Evolutionary conservation across 2,113 vertebrate genomes (phyloP).

Genomic region (Solenodon paradoxus): DNA sequence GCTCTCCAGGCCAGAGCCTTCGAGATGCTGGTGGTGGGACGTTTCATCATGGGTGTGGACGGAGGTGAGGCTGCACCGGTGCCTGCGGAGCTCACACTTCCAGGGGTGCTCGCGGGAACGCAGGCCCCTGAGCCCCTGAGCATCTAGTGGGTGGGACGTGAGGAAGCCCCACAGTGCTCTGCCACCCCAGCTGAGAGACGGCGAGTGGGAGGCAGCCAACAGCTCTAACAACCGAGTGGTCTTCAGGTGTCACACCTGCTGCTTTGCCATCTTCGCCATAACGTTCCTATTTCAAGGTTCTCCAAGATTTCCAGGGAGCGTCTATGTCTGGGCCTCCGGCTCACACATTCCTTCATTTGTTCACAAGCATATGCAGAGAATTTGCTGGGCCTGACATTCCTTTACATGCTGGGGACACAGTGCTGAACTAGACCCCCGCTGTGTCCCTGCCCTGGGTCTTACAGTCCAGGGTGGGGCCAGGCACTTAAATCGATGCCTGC

Average conservation of each 20-base stretch:
- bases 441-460: no score
- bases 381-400: neutral
- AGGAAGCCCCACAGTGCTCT: no score
- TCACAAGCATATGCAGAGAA: neutral
- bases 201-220: neutral
- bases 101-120: no score
- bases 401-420: rapidly evolving
- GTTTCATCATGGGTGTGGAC: conserved; percentile 91
- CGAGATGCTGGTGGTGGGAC: conserved; percentile 95
- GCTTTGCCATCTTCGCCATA: neutral
- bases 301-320: neutral
- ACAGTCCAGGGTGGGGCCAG: neutral
- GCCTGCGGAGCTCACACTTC: neutral
- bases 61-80: conserved; percentile 84
- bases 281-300: neutral
- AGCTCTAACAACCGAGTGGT: neutral
- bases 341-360: neutral
- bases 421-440: no score
- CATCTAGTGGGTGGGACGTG: no score
- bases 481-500: no score
- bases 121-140: no score
- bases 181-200: neutral
- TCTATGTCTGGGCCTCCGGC: neutral
- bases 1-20: conserved; percentile 86
- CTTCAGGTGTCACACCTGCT: neutral